phyloP scores from a whole-genome alignment of 30 jellyfish, hydroid and myxozoan species.

The Cassiopea andromeda region DNA sequence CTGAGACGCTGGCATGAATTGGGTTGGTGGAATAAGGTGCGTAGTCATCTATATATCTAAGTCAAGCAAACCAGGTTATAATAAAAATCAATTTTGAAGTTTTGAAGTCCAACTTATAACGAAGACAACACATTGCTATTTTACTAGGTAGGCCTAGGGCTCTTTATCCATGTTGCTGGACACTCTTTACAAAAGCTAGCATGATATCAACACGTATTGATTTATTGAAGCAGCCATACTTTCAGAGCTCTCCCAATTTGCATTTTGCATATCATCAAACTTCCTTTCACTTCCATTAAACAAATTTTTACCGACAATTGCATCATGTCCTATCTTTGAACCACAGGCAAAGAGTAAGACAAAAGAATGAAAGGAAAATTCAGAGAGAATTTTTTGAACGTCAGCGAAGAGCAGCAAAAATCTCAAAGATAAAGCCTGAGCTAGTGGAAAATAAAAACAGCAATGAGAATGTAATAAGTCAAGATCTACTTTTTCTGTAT shows the following conservation, averaged over 20 bases:
- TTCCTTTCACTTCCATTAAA: too few species aligned
- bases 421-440: slow-evolving; percentile 12
- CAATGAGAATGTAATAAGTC: slow-evolving; percentile 20
- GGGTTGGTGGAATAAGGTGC: slow-evolving; percentile 96
- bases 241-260: too few species aligned
- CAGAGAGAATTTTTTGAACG: slow-evolving; percentile 80
- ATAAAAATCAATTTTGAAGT: too few species aligned
- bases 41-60: background rate
- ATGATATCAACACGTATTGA: too few species aligned
- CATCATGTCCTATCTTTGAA: background rate
- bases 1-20: slow-evolving; percentile 45
- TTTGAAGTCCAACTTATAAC: too few species aligned
- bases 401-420: slow-evolving; percentile 35
- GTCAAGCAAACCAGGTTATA: background rate
- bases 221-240: too few species aligned
- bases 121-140: too few species aligned
- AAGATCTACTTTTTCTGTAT: slow-evolving; percentile 53
- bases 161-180: too few species aligned
- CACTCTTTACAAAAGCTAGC: too few species aligned
- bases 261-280: too few species aligned
- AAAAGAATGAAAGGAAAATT: slow-evolving; percentile 64
- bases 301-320: too few species aligned
- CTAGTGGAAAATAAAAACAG: background rate
- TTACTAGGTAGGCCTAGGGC: too few species aligned
- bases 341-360: slow-evolving; percentile 63